Conservation (phyloP, 2,797 vertebrate genomes). For the Chromobotia macracanthus region DNA sequence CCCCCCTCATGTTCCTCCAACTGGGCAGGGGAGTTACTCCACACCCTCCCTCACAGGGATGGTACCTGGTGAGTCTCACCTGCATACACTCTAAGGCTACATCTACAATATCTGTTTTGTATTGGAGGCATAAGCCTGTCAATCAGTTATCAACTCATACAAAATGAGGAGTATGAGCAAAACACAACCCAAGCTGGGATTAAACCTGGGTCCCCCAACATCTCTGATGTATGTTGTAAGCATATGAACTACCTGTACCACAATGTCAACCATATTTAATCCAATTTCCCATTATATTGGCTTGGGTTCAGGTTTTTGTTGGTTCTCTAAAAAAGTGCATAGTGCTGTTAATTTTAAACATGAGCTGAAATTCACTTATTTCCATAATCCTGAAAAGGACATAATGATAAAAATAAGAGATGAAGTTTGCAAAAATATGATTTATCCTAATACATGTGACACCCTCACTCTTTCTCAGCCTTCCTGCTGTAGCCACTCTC, state of each 20-base stretch:
- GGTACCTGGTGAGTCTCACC: conserved; percentile 91
- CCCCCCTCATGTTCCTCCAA: conserved; percentile 95
- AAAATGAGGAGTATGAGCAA: too few species aligned
- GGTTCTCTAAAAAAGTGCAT: too few species aligned
- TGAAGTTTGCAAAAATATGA: background rate
- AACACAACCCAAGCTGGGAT: too few species aligned
- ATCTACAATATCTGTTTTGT: background rate
- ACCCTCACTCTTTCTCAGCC: conserved; percentile 53
- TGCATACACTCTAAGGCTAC: background rate
- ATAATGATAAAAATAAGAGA: too few species aligned
- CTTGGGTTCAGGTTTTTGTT: background rate
- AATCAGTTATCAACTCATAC: too few species aligned
- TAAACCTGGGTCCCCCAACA: too few species aligned
- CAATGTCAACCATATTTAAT: background rate
- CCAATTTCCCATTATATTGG: background rate
- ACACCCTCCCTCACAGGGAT: conserved; percentile 94
- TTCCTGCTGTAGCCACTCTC: conserved; percentile 25
- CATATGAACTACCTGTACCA: too few species aligned
- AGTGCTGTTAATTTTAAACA: too few species aligned
- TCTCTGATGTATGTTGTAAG: too few species aligned
- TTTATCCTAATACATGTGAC: conserved; percentile 10
- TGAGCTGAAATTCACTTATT: too few species aligned
- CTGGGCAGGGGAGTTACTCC: conserved; percentile 98
- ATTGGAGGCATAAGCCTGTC: background rate
- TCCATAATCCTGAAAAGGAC: too few species aligned